Evolutionary conservation across 2,888 invertebrate species (phyloP).

Genomic region (Cybosia mesomella): DNA sequence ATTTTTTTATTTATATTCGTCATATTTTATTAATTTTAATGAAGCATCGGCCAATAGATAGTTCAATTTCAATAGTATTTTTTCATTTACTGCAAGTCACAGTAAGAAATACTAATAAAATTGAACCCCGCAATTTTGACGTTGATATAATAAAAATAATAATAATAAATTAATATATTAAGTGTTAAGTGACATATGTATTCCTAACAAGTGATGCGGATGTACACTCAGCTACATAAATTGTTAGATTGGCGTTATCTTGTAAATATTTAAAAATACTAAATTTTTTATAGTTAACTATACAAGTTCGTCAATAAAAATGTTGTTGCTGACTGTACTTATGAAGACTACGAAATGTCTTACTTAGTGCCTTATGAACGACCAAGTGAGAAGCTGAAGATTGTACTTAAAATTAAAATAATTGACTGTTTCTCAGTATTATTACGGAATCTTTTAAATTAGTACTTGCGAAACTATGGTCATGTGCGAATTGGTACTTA

Average conservation of each 20-base stretch:
- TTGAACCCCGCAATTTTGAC: conserved; percentile 69
- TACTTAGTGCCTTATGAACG: conserved; percentile 59
- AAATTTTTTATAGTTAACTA: conserved; percentile 28
- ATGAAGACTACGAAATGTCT: conserved; percentile 61
- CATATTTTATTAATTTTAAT: conserved; percentile 28
- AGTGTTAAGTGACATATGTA: conserved; percentile 76
- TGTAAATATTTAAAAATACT: conserved; percentile 42
- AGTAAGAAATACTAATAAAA: conserved; percentile 65
- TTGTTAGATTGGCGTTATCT: conserved; percentile 47
- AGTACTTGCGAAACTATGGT: conserved; percentile 36
- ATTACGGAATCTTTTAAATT: conserved; percentile 47
- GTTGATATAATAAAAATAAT: conserved; percentile 70
- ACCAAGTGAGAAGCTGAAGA: conserved; percentile 50
- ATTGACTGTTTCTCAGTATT: conserved; percentile 52
- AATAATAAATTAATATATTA: conserved; percentile 80
- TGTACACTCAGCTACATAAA: conserved; percentile 60
- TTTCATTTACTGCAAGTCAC: conserved; percentile 52
- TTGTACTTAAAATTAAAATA: conserved; percentile 53
- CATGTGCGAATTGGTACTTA: conserved; percentile 46
- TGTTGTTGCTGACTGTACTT: conserved; percentile 50
- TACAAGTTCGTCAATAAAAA: conserved; percentile 36
- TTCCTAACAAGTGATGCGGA: conserved; percentile 72
- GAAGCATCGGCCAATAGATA: conserved; percentile 63
- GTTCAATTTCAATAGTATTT: conserved; percentile 72
- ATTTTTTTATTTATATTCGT: not conserved